Evolutionary conservation across 2,888 invertebrate genomes (phyloP), one percentile per base, ranked within the genome.

Genomic region (Palloptera scutellata): DNA sequence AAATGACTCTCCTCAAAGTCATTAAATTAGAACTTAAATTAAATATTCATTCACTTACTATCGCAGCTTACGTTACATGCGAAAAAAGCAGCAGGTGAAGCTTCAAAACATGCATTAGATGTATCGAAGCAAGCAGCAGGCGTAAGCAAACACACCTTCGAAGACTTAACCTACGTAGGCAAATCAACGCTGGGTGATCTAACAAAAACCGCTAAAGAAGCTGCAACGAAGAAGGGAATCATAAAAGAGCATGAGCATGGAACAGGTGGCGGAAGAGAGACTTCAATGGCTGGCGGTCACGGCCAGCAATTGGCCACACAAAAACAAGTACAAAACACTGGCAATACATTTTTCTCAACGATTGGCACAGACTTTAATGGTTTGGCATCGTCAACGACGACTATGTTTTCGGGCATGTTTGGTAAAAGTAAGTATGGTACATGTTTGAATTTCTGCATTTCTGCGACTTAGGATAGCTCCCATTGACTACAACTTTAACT

Each of bases 361-460:
- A 93, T 98, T 81, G 95, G 95, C 79, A 95, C 91, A 42, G 97
- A 98, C 83, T 88, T 98, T 64, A 96, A 96, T 82, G 96, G 96
- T 9, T 89, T 96, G 60, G 96, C 97, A 19, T 93, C 95, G 1
- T 95, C 97, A 73, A 97, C 96, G 0, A 91, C 94, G 15, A 96
- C 91, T 83, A 96, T 97, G 90, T 94, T 98, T 81, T 95, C 95
- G 65, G 97, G 96, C 83, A 89, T 98, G 77, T 97, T 98, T 84
- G 95, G 97, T 83, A 91, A 90, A 84, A 90, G 89, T 88, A 77
- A 85, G 86, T 77, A 8, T 0, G 13, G 10, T 30, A 30, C 30
- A 2, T 30, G 6, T 30, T 30, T n/a, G n/a, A 62, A 62, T 12
- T 41, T 4, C 30, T 41, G 12, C n/a, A n/a, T n/a, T n/a, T n/a